Conservation (phyloP, 2,888 invertebrate genomes). For the Entomobrya proxima region DNA sequence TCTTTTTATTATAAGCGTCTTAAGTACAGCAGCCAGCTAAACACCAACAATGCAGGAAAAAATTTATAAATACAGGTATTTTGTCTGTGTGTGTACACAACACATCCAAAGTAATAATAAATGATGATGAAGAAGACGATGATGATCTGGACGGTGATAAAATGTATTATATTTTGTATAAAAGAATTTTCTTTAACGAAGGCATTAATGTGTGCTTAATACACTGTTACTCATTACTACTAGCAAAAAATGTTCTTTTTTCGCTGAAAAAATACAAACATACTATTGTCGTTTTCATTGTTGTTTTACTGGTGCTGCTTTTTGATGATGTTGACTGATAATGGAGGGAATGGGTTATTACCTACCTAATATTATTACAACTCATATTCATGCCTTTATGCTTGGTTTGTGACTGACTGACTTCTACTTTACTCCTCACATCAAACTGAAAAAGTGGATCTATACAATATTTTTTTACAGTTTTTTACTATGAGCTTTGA, state of each 20-base stretch:
- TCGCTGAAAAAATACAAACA: constrained; percentile 2
- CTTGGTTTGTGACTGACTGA: constrained; percentile 42
- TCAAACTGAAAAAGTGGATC: not conserved
- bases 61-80: constrained; percentile 31
- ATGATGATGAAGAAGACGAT: constrained; percentile 33
- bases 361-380: constrained; percentile 16
- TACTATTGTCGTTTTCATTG: constrained; percentile 27
- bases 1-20: constrained; percentile 3
- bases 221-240: constrained; percentile 18
- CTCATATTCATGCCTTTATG: constrained; percentile 55
- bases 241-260: not conserved
- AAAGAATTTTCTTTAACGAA: constrained; percentile 25
- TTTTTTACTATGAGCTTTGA: constrained; percentile 18
- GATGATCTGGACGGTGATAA: constrained; percentile 22
- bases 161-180: constrained; percentile 14
- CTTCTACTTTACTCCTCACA: not conserved
- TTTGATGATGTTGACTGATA: constrained; percentile 45
- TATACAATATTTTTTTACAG: constrained; percentile 20
- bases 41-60: constrained; percentile 15
- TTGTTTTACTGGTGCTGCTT: not conserved
- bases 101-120: constrained; percentile 37
- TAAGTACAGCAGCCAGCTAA: not conserved
- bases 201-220: constrained; percentile 29
- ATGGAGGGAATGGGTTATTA: constrained; percentile 52
- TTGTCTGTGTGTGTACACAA: constrained; percentile 4